Base-by-base conservation (phyloP, 2,888 invertebrate genomes). In the Adelognathus sp. region DNA sequence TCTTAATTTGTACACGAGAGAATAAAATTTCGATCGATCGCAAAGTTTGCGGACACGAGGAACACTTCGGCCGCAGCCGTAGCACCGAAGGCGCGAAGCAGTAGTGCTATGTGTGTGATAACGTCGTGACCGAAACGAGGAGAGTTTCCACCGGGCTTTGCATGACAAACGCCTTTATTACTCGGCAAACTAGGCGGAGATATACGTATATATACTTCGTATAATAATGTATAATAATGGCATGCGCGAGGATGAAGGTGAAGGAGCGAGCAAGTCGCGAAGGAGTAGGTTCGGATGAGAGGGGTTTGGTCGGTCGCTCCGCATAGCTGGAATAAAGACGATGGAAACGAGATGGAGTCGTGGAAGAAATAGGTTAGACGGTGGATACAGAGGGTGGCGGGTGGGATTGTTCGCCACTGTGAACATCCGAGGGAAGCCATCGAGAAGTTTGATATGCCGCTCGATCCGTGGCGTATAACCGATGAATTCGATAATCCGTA, bases 131-230 rank as follows among this genome's bases (percentile, higher is more conserved):
- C 63, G 54, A 18, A 52, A 18, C 14, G 41, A 60, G 21, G 54
- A 27, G 41, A 60, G 54, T 64, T 71, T 66, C n/a, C 70, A 60
- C 16, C 66, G 58, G 66, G 79, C 66, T 79, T 74, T 79, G 79
- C 79, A 79, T 79, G 70, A 79, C 79, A 79, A 75, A 79, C 79
- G 79, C 54, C 60, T 71, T 71, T 79, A 79, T 79, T 75, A 71
- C 70, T 31, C 54, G 31, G 61, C 36, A 3, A 24, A 11, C 46
- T 33, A 36, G 50, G 29, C 44, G 36, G 27, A 9, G 33, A 39
- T 9, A 41, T 29, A 14, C 39, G 52, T 27, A 54, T n/a, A n/a
- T n/a, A n/a, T n/a, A n/a, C n/a, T n/a, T n/a, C n/a, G n/a, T n/a
- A n/a, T n/a, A n/a, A n/a, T n/a, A n/a, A n/a, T n/a, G n/a, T n/a